Base-by-base conservation (phyloP, 2,888 invertebrate genomes). In the Ophion ventricosus region DNA sequence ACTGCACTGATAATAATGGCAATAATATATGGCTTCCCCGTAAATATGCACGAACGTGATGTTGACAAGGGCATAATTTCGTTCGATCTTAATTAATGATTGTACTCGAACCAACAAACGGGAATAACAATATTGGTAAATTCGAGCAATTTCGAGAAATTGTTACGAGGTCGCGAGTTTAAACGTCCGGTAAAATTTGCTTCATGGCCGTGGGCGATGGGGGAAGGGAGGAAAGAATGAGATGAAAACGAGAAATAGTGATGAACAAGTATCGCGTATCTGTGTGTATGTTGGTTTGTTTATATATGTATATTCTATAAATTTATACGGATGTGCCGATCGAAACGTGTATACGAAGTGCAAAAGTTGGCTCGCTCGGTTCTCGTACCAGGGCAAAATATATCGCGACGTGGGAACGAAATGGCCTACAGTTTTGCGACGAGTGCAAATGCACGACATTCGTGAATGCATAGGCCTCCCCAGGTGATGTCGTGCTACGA, bases 401-500 rank as follows among this genome's bases (percentile, higher is more conserved):
- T 77, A 66, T 43, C 70, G 25, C n/a, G 59, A 78, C 82, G 82
- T 82, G 82, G 82, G 82, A 82, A 82, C 77, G 82, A 54, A 66
- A 67, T 61, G 77, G 77, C 82, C 82, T 82, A 69, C 82, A 59
- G 73, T 67, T 73, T 77, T 54, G 23, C 82, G 73, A 49, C 61
- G 67, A 67, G 72, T 35, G 40, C 43, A 43, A 23, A n/a, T 59
- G 14, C 40, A 57, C 57, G 29, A 8, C 25, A 56, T 69, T 57
- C 35, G 26, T 20, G 1, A 26, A 8, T 26, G 10, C 20, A 10
- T 11, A 69, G 54, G 29, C 8, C 8, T 26, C 40, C 20, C 35
- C 20, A 14, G 14, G 1, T 40, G 43, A 43, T 23, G n/a, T 23
- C 57, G 54, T 20, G n/a, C 20, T n/a, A 14, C 8, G n/a, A 20